Evolutionary conservation across 2,888 invertebrate species (phyloP), one percentile per base, ranked within the genome.

Genomic region (Ophraella communa): DNA sequence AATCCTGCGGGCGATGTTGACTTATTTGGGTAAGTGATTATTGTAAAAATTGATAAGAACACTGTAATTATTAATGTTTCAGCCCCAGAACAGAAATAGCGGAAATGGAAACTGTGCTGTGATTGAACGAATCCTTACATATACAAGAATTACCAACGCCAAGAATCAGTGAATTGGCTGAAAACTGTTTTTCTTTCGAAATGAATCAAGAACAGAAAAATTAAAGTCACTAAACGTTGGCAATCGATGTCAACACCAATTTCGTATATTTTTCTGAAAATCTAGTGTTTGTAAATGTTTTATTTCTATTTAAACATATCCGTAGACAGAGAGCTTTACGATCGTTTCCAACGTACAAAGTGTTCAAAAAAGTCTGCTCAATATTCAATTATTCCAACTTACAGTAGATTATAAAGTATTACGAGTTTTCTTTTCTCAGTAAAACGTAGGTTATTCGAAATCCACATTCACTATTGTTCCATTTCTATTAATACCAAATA

Each of bases 41-140:
- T 52, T 1, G 3, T 3, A 3, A 23, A 21, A 49, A 18, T n/a
- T n/a, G n/a, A n/a, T n/a, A n/a, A n/a, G n/a, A n/a, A 24, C 24
- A 5, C 24, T 24, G 24, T 7, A 5, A 20, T 21, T 54, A 21
- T 17, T n/a, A 24, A 27, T 65, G 86, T 89, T 73, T 33, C 71
- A 79, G 79, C 53, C 75, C 74, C 47, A 73, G 73, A 84, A 91
- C 89, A 69, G 91, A 90, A 83, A 89, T 91, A 74, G 93, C 94
- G 77, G 94, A 94, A 87, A 93, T 94, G 91, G 94, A 94, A 87
- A 94, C 94, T 81, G 94, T 94, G 86, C 92, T 94, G 89, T 93
- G 92, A 92, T 86, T 60, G 62, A 67, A 69, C 47, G 60, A 67
- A 62, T 64, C 63, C 47, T 64, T 67, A 58, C 58, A 68, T 65